Conservation (phyloP, 2,113 vertebrate genomes). For the Taurulus bubalis region DNA sequence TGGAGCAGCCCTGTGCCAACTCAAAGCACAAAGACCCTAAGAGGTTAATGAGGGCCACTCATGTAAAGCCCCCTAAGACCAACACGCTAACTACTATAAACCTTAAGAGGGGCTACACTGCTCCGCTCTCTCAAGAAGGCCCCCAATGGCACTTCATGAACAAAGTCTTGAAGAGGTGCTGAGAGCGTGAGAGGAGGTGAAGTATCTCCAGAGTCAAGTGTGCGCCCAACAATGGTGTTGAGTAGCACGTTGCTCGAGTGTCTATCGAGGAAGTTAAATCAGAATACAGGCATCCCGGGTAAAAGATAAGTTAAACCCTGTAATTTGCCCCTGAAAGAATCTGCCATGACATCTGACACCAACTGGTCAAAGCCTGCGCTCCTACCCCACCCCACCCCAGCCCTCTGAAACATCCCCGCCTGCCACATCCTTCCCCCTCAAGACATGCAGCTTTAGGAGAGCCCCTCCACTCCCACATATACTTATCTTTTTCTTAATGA, state of each 20-base stretch:
- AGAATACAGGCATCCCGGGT: slow-evolving; percentile 63
- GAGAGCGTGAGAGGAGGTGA: slow-evolving; percentile 70
- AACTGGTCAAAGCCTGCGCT: slow-evolving; percentile 68
- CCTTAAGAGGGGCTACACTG: slow-evolving; percentile 71
- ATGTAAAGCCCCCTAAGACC: slow-evolving; percentile 72
- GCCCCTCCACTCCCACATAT: slow-evolving; percentile 76
- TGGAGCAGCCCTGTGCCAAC: slow-evolving; percentile 71
- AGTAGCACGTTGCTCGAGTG: slow-evolving; percentile 62
- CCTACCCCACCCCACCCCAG: slow-evolving; percentile 45
- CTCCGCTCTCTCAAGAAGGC: slow-evolving; percentile 63
- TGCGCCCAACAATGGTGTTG: slow-evolving; percentile 63
- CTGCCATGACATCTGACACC: slow-evolving; percentile 80
- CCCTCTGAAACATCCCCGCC: slow-evolving; percentile 59
- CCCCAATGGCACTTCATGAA: slow-evolving; percentile 61
- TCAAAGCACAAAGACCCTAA: slow-evolving; percentile 74
- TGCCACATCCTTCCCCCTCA: slow-evolving; percentile 72
- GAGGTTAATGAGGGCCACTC: slow-evolving; percentile 80
- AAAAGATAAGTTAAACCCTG: slow-evolving; percentile 77
- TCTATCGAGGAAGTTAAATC: slow-evolving; percentile 70
- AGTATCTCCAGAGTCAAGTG: slow-evolving; percentile 75
- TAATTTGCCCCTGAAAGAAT: slow-evolving; percentile 82
- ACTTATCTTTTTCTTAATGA: slow-evolving; percentile 82
- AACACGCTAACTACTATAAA: slow-evolving; percentile 73
- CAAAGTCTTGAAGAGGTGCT: slow-evolving; percentile 73
- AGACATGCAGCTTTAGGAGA: slow-evolving; percentile 75